These are phyloP conservation scores for Anguilla japonica DNA, from an alignment of 2,113 vertebrate genomes.

Conservation along the genomic window DNA sequence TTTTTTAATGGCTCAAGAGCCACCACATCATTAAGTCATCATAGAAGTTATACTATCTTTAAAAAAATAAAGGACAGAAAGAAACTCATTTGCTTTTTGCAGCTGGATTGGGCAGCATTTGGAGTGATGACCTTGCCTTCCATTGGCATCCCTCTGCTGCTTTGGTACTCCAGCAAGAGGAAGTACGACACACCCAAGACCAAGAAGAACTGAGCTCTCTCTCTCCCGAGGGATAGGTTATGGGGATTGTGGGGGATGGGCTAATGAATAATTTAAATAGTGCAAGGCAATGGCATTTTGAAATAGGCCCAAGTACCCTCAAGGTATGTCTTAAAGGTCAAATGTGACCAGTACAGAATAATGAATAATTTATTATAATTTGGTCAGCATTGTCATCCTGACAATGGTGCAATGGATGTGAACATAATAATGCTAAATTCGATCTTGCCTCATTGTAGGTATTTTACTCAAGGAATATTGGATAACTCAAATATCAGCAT, in stretches of 20 bases:
- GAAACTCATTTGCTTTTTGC: not conserved
- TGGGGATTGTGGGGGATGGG: not conserved
- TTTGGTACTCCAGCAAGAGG: constrained; percentile 97
- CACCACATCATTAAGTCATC: too few relatives aligned
- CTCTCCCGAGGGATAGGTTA: not conserved
- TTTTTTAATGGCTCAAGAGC: too few relatives aligned
- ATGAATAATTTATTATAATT: not conserved
- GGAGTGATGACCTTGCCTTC: constrained; percentile 97
- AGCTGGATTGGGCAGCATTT: constrained; percentile 96
- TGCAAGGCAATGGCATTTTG: not conserved
- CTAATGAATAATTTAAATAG: too few relatives aligned
- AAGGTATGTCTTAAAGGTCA: not conserved
- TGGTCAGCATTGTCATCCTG: too few relatives aligned
- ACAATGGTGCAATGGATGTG: not conserved
- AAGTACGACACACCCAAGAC: constrained; percentile 89
- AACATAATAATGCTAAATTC: not conserved
- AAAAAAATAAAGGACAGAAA: too few relatives aligned
- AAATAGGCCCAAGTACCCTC: not conserved
- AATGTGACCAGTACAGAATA: not conserved
- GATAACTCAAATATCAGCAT: not conserved
- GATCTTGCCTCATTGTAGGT: not conserved
- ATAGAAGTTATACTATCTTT: too few relatives aligned
- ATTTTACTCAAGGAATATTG: not conserved
- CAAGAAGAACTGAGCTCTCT: constrained; percentile 87
- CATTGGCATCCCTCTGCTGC: constrained; percentile 91